A percentile compares a stretch with the other conserved stretches of the same genome.
Evolutionary conservation across 2,888 invertebrate genomes (phyloP).

Genomic region (Endotricha flammealis): DNA sequence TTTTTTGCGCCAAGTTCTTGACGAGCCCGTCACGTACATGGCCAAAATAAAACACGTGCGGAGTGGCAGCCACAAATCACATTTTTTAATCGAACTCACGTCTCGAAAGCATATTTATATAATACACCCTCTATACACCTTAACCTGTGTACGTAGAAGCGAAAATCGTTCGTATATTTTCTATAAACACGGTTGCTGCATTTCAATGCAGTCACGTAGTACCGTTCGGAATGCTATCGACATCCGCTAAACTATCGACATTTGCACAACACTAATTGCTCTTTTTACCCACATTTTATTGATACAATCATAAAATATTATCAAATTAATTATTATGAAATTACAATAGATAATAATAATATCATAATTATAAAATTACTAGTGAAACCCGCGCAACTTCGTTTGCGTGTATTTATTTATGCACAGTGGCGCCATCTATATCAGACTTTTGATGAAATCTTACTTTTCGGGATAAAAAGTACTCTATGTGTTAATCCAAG

Average conservation of each 20-base stretch:
- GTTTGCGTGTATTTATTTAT: no score
- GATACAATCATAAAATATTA: no score
- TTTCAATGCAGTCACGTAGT: conserved; percentile 67
- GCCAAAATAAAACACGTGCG: conserved; percentile 70
- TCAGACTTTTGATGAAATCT: no score
- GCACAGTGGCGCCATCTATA: no score
- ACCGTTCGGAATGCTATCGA: conserved; percentile 66
- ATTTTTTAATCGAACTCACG: conserved; percentile 76
- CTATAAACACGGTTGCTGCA: conserved; percentile 32
- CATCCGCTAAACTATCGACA: conserved; percentile 73
- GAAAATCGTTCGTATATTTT: conserved; percentile 21
- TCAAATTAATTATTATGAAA: no score
- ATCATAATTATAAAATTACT: no score
- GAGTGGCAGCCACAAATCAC: conserved; percentile 73
- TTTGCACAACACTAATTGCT: conserved; percentile 70
- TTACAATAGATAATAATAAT: no score
- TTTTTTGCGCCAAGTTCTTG: conserved; percentile 48
- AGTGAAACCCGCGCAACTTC: no score
- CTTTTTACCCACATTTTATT: conserved; percentile 39
- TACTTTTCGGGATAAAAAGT: no score
- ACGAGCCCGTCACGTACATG: conserved; percentile 64
- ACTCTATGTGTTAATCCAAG: no score
- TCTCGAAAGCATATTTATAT: conserved; percentile 41
- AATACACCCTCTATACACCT: no score
- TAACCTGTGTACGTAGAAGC: no score